Conservation (phyloP, 2,888 invertebrate species). For the Syritta pipiens region DNA sequence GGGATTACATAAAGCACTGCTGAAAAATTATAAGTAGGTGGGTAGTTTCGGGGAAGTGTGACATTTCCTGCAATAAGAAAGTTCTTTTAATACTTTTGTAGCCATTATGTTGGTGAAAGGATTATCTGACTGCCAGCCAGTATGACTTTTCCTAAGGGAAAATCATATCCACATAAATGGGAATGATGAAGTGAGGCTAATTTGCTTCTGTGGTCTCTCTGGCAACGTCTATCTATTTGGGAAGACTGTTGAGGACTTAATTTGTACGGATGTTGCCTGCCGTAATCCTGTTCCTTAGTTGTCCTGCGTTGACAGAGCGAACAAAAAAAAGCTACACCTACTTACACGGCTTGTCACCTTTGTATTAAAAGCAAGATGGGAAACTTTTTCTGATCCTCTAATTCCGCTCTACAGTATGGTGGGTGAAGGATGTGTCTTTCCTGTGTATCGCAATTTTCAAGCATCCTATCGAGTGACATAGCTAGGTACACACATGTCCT, state of each 20-base stretch:
- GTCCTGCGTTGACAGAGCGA: conserved; percentile 7
- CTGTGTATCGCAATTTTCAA: no score
- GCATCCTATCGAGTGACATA: no score
- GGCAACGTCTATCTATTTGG: conserved; percentile 38
- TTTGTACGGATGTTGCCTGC: conserved; percentile 15
- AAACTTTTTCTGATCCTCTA: no score
- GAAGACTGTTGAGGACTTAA: conserved; percentile 57
- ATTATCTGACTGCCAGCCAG: conserved; percentile 61
- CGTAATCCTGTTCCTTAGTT: conserved; percentile 50
- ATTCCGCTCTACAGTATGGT: no score
- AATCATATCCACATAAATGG: conserved; percentile 61
- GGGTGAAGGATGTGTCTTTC: no score
- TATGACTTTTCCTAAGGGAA: conserved; percentile 49
- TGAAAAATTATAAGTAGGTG: conserved; percentile 62
- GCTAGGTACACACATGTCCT: no score
- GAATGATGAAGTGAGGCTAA: conserved; percentile 66
- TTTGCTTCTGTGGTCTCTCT: conserved; percentile 59
- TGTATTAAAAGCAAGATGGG: no score
- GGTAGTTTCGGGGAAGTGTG: conserved; percentile 49
- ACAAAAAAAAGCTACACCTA: no score
- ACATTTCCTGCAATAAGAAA: conserved; percentile 67
- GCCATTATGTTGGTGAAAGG: conserved; percentile 68
- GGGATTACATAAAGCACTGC: conserved; percentile 61
- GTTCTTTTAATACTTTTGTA: conserved; percentile 69
- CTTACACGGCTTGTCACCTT: no score